Conservation (phyloP, 2,113 vertebrate genomes). For the Psilopsiagon aurifrons region DNA sequence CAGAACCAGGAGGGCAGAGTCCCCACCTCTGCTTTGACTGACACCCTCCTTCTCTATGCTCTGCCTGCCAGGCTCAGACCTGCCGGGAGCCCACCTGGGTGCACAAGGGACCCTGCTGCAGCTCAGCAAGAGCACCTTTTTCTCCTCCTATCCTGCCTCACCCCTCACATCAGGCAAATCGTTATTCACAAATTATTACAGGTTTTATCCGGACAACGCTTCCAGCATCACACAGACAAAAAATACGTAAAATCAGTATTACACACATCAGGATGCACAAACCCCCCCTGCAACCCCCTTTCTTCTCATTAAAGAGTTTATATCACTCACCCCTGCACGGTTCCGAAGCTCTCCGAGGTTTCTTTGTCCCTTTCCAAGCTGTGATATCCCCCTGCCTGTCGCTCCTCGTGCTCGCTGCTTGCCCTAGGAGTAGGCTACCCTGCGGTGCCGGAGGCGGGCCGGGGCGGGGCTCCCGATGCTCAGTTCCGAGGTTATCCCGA, state of each 20-base stretch:
- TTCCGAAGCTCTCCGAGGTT: background rate
- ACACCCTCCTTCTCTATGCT: rapidly evolving
- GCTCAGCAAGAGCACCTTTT: background rate
- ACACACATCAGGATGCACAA: rapidly evolving
- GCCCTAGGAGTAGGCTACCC: background rate
- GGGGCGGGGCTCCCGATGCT: background rate
- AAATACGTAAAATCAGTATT: background rate
- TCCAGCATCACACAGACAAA: background rate
- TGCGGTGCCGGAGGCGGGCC: background rate
- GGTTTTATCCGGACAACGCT: background rate
- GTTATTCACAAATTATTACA: background rate
- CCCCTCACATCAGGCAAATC: background rate
- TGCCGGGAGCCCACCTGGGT: background rate
- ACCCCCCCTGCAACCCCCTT: background rate
- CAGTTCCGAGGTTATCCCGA: background rate
- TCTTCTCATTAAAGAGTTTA: rapidly evolving
- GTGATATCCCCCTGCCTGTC: no score
- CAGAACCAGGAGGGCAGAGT: background rate
- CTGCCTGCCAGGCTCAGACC: no score
- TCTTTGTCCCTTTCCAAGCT: background rate
- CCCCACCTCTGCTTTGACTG: background rate
- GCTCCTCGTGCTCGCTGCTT: background rate
- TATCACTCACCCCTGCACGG: background rate
- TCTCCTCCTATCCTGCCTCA: background rate
- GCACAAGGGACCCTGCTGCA: background rate